A percentile compares a stretch with the other conserved stretches of the same genome.
Conservation (phyloP, 2,797 vertebrate species). For the Tokudaia muenninki region DNA sequence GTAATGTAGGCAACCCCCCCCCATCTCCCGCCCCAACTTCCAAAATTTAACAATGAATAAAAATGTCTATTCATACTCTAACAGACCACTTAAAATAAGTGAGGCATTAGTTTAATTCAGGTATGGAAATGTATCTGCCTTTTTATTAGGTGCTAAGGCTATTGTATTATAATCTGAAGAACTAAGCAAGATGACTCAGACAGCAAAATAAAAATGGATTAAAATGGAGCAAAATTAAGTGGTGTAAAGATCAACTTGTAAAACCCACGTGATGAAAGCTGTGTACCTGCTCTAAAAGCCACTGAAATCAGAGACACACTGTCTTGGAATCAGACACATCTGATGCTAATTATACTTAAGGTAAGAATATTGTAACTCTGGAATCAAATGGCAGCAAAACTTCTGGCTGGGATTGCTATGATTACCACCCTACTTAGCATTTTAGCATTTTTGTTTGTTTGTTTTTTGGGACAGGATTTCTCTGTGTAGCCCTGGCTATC, state of each 20-base stretch:
- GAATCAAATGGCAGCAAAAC: background rate
- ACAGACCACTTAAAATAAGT: conserved; percentile 62
- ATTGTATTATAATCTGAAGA: conserved; percentile 23
- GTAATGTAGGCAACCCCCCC: background rate
- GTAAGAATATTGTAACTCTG: conserved; percentile 40
- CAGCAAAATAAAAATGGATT: conserved; percentile 40
- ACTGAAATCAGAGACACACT: conserved; percentile 33
- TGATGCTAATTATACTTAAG: conserved; percentile 50
- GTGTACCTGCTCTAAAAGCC: conserved; percentile 42
- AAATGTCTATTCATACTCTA: conserved; percentile 56
- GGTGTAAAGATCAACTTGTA: conserved; percentile 64
- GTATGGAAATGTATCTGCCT: conserved; percentile 62
- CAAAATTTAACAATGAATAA: conserved; percentile 67
- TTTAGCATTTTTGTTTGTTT: conserved; percentile 8
- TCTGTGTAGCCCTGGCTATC: background rate
- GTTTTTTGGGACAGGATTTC: background rate
- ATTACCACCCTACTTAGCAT: conserved; percentile 43
- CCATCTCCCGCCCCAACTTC: background rate
- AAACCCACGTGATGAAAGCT: conserved; percentile 43
- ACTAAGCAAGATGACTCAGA: conserved; percentile 56
- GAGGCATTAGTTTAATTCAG: background rate
- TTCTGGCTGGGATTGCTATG: conserved; percentile 13
- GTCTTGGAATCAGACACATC: conserved; percentile 39
- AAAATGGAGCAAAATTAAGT: conserved; percentile 69
- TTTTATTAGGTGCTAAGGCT: conserved; percentile 11